phyloP scores from a whole-genome alignment of 2,797 vertebrate genomes.

The Labeo calbasu region DNA sequence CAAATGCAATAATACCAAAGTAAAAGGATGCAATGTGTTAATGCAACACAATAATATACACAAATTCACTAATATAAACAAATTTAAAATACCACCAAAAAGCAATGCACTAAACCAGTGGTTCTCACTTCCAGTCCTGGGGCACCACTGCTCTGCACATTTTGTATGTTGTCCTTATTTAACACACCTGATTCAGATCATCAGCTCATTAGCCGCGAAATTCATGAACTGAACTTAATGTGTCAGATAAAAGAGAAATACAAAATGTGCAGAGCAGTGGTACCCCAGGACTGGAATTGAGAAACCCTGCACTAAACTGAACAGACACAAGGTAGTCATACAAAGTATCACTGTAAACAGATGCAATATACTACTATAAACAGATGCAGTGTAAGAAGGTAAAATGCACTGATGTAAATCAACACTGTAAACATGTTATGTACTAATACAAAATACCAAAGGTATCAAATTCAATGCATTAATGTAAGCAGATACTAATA shows the following conservation, averaged over 20 bases:
- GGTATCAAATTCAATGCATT: background rate
- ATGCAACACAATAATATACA: background rate
- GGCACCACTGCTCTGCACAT: too few relatives aligned
- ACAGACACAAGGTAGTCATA: background rate
- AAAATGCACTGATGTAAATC: background rate
- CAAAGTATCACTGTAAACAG: background rate
- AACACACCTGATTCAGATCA: too few relatives aligned
- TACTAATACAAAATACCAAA: background rate
- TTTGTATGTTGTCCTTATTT: too few relatives aligned
- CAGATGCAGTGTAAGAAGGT: background rate
- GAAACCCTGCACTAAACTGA: background rate
- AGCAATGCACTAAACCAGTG: too few relatives aligned
- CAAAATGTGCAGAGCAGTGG: too few relatives aligned
- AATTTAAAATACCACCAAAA: background rate
- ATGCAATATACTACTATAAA: background rate
- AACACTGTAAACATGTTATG: background rate
- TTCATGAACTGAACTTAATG: too few relatives aligned
- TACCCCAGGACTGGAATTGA: too few relatives aligned
- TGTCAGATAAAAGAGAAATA: too few relatives aligned
- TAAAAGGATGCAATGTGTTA: background rate
- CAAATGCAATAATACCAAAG: background rate
- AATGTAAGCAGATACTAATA: background rate
- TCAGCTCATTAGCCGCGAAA: too few relatives aligned
- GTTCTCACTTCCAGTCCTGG: too few relatives aligned
- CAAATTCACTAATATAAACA: background rate